A percentile compares a stretch with the other conserved stretches of the same genome.
phyloP scores from a whole-genome alignment of 2,888 invertebrate species.

The Tachina lurida region DNA sequence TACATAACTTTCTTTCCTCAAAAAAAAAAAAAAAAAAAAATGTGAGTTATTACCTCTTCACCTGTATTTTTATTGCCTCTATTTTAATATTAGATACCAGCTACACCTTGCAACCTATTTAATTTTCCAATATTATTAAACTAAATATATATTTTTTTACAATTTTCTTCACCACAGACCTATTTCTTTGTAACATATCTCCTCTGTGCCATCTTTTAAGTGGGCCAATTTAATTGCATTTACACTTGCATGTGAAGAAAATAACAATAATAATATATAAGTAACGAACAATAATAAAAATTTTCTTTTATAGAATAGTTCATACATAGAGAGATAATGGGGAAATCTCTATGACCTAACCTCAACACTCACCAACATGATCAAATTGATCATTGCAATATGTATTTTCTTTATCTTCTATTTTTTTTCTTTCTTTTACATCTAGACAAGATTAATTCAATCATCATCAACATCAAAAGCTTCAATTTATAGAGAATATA shows the following conservation, averaged over 20 bases:
- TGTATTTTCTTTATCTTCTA: conserved; percentile 8
- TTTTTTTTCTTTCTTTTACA: conserved; percentile 9
- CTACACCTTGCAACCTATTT: conserved; percentile 62
- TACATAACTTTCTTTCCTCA: not conserved
- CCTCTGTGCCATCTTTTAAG: conserved; percentile 32
- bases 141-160: conserved; percentile 8
- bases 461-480: conserved; percentile 24
- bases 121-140: conserved; percentile 8
- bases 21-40: not conserved
- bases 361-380: conserved; percentile 55
- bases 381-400: conserved; percentile 48
- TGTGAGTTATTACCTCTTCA: not conserved
- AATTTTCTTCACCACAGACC: conserved; percentile 60
- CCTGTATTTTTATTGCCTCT: conserved; percentile 8
- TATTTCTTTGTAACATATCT: conserved; percentile 20
- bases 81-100: not conserved
- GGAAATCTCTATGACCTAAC: conserved; percentile 67
- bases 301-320: conserved; percentile 58
- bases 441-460: conserved; percentile 47
- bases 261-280: conserved; percentile 3
- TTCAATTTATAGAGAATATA: conserved; percentile 27
- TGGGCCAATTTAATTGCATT: conserved; percentile 68
- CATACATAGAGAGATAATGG: conserved; percentile 50
- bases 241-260: conserved; percentile 12
- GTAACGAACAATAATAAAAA: too few species aligned